Conservation (phyloP, 2,888 invertebrate genomes). For the Pollenia labialis region DNA sequence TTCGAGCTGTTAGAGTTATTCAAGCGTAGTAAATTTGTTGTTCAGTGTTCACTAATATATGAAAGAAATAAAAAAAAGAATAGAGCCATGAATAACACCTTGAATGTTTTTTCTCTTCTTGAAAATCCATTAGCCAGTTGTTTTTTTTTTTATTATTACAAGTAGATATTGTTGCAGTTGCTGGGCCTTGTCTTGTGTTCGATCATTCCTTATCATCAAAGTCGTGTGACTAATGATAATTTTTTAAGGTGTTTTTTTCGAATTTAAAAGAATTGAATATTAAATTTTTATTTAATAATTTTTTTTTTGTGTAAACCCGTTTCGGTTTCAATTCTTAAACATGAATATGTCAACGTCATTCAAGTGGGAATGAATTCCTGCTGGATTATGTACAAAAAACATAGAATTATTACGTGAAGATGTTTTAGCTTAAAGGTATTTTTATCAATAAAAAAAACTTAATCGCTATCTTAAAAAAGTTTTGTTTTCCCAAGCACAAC, state of each 20-base stretch:
- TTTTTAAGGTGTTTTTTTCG: conserved; percentile 50
- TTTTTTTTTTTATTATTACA: conserved; percentile 26
- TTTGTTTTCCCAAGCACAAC: no score
- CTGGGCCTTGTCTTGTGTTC: conserved; percentile 19
- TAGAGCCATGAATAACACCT: conserved; percentile 61
- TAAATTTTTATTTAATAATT: conserved; percentile 17
- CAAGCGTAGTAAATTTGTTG: conserved; percentile 71
- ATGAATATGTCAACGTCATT: conserved; percentile 35
- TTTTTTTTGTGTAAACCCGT: conserved; percentile 36
- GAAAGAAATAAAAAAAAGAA: conserved; percentile 31
- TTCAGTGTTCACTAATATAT: conserved; percentile 38
- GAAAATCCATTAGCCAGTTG: conserved; percentile 67
- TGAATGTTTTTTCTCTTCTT: conserved; percentile 48
- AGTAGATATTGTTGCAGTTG: conserved; percentile 43
- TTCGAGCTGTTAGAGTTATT: conserved; percentile 54
- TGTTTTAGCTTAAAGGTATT: no score
- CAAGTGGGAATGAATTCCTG: neutral
- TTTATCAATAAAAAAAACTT: no score
- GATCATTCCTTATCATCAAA: conserved; percentile 58
- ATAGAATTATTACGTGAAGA: no score
- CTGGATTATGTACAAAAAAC: neutral
- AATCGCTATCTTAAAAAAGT: no score
- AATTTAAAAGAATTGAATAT: conserved; percentile 21
- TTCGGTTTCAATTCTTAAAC: conserved; percentile 24
- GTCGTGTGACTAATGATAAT: conserved; percentile 71